Base-by-base conservation (phyloP, 2,888 invertebrate genomes). In the Cenopis cana region DNA sequence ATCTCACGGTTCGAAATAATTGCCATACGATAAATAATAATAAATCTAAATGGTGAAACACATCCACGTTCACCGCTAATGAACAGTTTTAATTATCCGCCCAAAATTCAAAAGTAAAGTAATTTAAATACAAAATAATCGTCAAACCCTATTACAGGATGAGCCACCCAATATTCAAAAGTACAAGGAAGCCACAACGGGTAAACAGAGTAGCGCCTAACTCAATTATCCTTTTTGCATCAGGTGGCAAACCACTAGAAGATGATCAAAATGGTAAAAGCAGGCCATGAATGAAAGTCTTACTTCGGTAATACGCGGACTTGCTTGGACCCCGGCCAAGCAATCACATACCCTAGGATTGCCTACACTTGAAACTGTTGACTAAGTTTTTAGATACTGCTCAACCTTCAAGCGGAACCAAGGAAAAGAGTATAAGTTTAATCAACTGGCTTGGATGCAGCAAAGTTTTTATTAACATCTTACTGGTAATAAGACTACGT, bases 261-360 rank as follows among this genome's bases (percentile, higher is more conserved):
- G 33, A 73, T 33, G 41, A 55, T 60, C 65, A 60, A 69, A 62
- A 49, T n/a, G 49, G 18, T 50, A 46, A 52, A 64, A 41, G 59
- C 59, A 50, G 54, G 41, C 38, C 55, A 52, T 69, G 68, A 59
- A 64, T 69, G 71, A 57, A 56, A 73, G 66, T 66, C 57, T 49
- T 66, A 36, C 49, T 57, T 60, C 55, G 29, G 49, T 64, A 68
- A 67, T 36, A 49, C 38, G 33, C 50, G 29, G 60, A 66, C 54
- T 69, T 68, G 65, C 72, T 77, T 84, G 83, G 83, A 83, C 74
- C 65, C 69, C 52, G 59, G 82, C 84, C 85, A 85, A 76, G 75
- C 77, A 79, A 79, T 81, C 78, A 79, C 78, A 78, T 79, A 79
- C 73, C 56, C 74, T 73, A 73, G 77, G 76, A 82, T 80, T 81